A percentile compares a stretch with the other conserved stretches of the same genome.
Evolutionary conservation across 1,140 invertebrate genomes (phyloP).

Genomic region (Thrips palmi): DNA sequence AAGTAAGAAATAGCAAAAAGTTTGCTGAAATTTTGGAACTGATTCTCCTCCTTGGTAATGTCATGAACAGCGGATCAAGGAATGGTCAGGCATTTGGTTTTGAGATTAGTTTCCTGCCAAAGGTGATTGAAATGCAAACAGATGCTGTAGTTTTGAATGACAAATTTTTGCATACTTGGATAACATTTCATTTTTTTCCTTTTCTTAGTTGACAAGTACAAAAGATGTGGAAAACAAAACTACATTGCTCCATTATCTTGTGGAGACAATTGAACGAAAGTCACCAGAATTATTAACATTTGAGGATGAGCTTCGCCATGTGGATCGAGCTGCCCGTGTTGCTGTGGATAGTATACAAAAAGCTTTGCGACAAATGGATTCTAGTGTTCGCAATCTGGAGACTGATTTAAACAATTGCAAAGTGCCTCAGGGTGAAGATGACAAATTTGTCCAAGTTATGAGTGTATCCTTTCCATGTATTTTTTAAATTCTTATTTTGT

Average conservation of each 20-base stretch:
- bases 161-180: constrained; percentile 5
- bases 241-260: constrained; percentile 85
- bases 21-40: constrained; percentile 81
- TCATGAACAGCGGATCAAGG: constrained; percentile 84
- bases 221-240: constrained; percentile 87
- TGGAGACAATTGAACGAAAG: constrained; percentile 71
- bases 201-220: constrained; percentile 65
- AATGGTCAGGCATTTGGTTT: constrained; percentile 90
- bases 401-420: constrained; percentile 69
- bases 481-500: constrained; percentile 17
- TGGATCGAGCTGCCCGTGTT: constrained; percentile 63
- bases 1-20: constrained; percentile 75
- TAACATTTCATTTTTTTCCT: constrained; percentile 14
- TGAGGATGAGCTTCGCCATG: constrained; percentile 70
- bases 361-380: constrained; percentile 68
- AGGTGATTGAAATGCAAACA: constrained; percentile 34
- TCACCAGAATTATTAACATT: constrained; percentile 72
- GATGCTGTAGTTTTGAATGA: constrained; percentile 8
- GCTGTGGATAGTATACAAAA: constrained; percentile 75
- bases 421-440: constrained; percentile 54
- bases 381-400: constrained; percentile 67
- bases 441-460: constrained; percentile 72
- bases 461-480: constrained; percentile 35
- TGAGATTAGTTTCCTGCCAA: constrained; percentile 89
- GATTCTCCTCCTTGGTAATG: constrained; percentile 81